Conservation (phyloP, 2,797 vertebrate species). For the Phylloscopus collybita region DNA sequence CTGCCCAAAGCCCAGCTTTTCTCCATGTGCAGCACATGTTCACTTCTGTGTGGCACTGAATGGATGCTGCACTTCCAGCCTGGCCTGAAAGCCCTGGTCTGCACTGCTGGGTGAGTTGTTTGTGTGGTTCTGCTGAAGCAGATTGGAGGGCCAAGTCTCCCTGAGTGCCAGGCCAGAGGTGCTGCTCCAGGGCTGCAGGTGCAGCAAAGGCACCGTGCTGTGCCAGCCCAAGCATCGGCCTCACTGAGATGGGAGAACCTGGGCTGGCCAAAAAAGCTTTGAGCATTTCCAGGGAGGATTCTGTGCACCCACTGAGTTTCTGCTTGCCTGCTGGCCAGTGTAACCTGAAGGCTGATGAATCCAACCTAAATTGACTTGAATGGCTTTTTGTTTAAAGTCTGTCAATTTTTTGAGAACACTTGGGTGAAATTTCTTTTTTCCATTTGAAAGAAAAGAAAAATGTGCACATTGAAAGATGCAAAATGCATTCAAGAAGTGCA, state of each 20-base stretch:
- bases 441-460: neutral
- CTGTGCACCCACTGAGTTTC: neutral
- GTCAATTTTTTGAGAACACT: neutral
- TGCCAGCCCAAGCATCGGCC: neutral
- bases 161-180: neutral
- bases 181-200: neutral
- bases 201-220: fast-evolving
- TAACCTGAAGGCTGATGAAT: neutral
- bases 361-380: neutral
- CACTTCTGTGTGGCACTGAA: neutral
- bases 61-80: neutral
- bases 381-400: neutral
- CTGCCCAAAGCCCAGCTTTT: neutral
- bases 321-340: neutral
- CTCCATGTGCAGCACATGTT: fast-evolving
- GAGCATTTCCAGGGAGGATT: neutral
- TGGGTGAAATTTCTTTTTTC: neutral
- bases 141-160: fast-evolving
- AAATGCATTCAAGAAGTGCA: neutral
- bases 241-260: fast-evolving
- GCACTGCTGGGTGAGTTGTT: fast-evolving
- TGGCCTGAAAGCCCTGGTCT: neutral
- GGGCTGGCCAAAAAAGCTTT: neutral
- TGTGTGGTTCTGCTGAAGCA: neutral
- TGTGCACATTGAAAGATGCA: neutral